phyloP scores from a whole-genome alignment of 2,113 vertebrate genomes.

The Varanus salvator region DNA sequence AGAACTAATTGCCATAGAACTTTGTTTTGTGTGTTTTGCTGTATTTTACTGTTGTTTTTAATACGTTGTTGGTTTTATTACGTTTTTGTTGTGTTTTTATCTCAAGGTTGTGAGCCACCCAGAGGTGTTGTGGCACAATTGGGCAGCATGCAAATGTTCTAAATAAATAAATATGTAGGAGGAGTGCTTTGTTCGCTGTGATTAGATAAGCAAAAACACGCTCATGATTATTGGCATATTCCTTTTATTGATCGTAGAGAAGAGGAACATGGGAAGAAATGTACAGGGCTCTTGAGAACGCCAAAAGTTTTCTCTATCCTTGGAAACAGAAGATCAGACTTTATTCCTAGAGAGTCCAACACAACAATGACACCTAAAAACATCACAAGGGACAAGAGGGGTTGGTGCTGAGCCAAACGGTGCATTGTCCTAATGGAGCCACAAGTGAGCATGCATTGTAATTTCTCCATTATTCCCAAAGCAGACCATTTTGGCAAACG shows the following conservation, averaged over 20 bases:
- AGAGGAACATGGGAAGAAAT: constrained; percentile 17
- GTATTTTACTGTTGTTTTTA: too few species aligned
- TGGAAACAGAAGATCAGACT: constrained; percentile 31
- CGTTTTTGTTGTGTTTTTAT: too few species aligned
- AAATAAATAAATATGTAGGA: too few species aligned
- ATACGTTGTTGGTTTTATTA: too few species aligned
- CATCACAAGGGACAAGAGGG: neutral
- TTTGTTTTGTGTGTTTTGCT: too few species aligned
- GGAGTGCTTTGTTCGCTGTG: neutral
- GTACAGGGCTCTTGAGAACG: constrained; percentile 42
- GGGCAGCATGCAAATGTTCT: too few species aligned
- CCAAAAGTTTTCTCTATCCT: constrained; percentile 37
- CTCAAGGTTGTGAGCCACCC: too few species aligned
- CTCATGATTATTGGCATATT: constrained; percentile 18
- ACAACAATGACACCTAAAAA: constrained; percentile 44
- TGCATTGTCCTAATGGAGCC: neutral
- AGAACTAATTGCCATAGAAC: too few species aligned
- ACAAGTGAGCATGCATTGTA: neutral
- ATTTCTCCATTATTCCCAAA: constrained; percentile 12
- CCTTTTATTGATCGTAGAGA: constrained; percentile 60
- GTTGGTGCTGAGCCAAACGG: constrained; percentile 6
- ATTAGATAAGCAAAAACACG: neutral
- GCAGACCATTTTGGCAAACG: neutral
- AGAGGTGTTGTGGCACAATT: too few species aligned
- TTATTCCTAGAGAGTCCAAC: constrained; percentile 32